Base-by-base conservation (phyloP, 37 sponge, comb jelly and placozoan species). In the Hexactinellida sp. region DNA sequence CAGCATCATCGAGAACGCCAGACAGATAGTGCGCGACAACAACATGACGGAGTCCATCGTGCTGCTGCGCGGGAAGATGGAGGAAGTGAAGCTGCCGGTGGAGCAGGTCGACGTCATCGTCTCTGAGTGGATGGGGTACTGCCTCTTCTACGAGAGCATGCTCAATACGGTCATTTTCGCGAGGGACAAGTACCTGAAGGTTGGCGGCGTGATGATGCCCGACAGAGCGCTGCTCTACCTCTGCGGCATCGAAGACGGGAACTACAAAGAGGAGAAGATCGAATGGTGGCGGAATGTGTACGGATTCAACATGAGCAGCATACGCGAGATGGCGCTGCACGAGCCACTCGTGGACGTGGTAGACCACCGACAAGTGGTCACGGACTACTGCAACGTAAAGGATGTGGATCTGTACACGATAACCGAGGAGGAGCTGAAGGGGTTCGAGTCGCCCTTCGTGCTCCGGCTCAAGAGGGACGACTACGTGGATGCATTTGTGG, bases 111-210 rank as follows among this genome's bases (percentile, higher is more conserved):
- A 95, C 84, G 91, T 98, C 82, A 98, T 98, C 23, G 90, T 98
- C 25, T 93, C 93, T 0, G 98, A 97, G 89, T 97, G 98, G 98
- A 97, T 97, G 98, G 98, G 98, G 0, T 97, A 97, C 91, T 97
- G 95, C 37, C 89, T 97, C 37, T 95, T 97, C 90, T 97, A 97
- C 84, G 98, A 97, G 91, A 91, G 92, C 71, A 97, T 97, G 98
- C 55, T 97, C 82, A 92, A 91, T 51, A 94, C 98, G 24, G 98
- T 97, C 54, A 83, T 97, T 41, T 93, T 85, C 87, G 98, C 98
- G 38, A 38, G 98, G 47, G 95, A 97, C 89, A 95, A 95, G 83
- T 97, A 94, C 92, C 92, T 97, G 90, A 89, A 89, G 84, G 89
- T 90, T 16, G 97, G 88, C 30, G 97, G 98, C 0, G 83, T 97